phyloP scores from a whole-genome alignment of 2,113 vertebrate genomes.

The Willisornis vidua region DNA sequence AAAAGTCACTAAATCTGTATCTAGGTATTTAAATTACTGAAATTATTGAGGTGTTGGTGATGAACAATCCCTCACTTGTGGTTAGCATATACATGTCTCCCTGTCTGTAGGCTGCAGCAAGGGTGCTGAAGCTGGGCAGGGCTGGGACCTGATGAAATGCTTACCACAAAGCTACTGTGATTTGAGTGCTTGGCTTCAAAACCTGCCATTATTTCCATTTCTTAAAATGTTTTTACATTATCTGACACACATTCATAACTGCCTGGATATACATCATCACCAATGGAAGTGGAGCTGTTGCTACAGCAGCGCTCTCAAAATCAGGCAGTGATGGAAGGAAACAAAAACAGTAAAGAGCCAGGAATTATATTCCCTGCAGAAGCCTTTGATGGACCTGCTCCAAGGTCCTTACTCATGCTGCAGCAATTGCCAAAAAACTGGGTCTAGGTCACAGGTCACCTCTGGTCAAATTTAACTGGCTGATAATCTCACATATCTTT shows the following conservation, averaged over 20 bases:
- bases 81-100: neutral
- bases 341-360: neutral
- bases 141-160: neutral
- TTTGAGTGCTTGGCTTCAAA: neutral
- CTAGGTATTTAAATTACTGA: neutral
- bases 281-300: neutral
- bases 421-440: neutral
- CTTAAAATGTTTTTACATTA: neutral
- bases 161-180: neutral
- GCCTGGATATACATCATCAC: neutral
- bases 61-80: neutral
- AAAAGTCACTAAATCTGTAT: neutral
- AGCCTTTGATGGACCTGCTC: neutral
- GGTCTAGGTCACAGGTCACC: neutral
- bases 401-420: neutral
- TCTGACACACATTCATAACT: neutral
- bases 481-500: neutral
- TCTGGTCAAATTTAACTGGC: neutral
- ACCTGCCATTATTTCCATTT: neutral
- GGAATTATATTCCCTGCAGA: neutral
- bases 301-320: neutral
- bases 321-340: neutral
- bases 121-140: rapidly evolving
- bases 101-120: neutral
- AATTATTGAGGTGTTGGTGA: neutral